A percentile compares a stretch with the other conserved stretches of the same genome.
Evolutionary conservation across 1,140 invertebrate species (phyloP).

Genomic region (Acromyrmex charruanus): DNA sequence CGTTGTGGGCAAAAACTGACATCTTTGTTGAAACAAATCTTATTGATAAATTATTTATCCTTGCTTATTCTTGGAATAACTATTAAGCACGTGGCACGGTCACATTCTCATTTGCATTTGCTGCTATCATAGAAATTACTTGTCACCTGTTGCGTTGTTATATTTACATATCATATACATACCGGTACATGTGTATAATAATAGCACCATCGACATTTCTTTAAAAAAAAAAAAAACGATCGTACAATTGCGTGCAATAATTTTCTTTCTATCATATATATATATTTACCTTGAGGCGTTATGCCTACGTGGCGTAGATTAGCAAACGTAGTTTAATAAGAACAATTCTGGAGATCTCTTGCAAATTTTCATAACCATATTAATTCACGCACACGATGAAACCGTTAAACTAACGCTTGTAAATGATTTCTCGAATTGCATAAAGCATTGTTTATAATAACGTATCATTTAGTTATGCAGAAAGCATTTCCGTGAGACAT

Average conservation of each 20-base stretch:
- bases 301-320: neutral
- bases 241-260: neutral
- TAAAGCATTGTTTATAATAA: slow-evolving; percentile 37
- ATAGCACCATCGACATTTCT: neutral
- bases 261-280: neutral
- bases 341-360: neutral
- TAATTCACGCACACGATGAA: slow-evolving; percentile 5
- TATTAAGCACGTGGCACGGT: neutral
- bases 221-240: neutral
- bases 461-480: slow-evolving; percentile 26
- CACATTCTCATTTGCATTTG: slow-evolving; percentile 17
- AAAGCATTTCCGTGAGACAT: slow-evolving; percentile 31
- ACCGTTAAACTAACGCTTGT: slow-evolving; percentile 32
- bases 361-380: neutral
- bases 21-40: neutral
- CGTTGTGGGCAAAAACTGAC: neutral
- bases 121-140: neutral
- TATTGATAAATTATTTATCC: slow-evolving; percentile 9
- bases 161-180: slow-evolving; percentile 39
- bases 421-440: slow-evolving; percentile 37
- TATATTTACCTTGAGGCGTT: neutral
- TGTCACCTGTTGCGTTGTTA: neutral
- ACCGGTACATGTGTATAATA: slow-evolving; percentile 31
- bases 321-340: neutral
- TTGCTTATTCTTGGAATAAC: slow-evolving; percentile 4